These are phyloP conservation scores for Lamprotornis superbus DNA, from an alignment of 2,113 vertebrate genomes.

Conservation along the genomic window DNA sequence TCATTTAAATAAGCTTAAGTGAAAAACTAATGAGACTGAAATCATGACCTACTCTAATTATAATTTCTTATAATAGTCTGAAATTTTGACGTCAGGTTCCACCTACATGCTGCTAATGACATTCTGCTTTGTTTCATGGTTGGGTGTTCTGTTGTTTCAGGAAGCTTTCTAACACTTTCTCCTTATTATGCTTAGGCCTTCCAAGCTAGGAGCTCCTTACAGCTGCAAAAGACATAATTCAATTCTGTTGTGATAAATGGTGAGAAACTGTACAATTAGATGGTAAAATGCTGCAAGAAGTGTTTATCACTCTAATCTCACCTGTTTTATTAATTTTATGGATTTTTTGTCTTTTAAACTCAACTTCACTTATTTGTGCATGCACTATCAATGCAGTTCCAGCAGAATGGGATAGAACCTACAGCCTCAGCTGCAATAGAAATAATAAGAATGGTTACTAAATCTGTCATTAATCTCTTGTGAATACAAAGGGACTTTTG, in stretches of 20 bases:
- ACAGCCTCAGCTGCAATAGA: not conserved
- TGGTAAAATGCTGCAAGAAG: not conserved
- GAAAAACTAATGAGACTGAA: slow-evolving; percentile 15
- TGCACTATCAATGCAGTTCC: not conserved
- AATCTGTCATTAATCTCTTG: slow-evolving; percentile 52
- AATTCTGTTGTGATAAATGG: not conserved
- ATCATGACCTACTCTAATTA: not conserved
- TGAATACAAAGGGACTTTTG: slow-evolving; percentile 29
- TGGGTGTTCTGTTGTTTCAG: not conserved
- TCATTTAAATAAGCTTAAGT: not conserved
- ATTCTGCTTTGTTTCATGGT: not conserved
- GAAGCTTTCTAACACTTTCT: not conserved
- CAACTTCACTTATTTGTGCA: not conserved
- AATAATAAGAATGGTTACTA: slow-evolving; percentile 30
- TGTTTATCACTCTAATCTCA: not conserved
- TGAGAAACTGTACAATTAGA: not conserved
- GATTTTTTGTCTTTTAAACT: not conserved
- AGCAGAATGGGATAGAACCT: not conserved
- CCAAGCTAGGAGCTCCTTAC: fast-evolving
- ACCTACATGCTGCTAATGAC: not conserved
- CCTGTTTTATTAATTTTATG: not conserved
- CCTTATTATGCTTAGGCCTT: not conserved
- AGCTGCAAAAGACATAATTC: not conserved
- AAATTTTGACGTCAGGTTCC: not conserved
- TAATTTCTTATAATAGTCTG: not conserved